phyloP scores from a whole-genome alignment of 2,113 vertebrate species.

The Triplophysa rosa region DNA sequence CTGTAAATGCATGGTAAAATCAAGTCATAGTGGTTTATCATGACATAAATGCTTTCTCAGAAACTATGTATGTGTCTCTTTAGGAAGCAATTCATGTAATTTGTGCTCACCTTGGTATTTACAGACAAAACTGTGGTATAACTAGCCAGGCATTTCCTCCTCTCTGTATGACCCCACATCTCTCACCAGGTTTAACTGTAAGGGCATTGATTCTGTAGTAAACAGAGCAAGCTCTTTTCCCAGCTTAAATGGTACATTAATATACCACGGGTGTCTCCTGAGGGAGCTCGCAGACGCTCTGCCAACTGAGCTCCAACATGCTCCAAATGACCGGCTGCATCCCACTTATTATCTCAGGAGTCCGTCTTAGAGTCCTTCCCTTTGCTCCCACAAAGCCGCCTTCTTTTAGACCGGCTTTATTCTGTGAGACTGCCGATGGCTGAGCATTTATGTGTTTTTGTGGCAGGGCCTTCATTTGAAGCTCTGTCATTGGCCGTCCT shows the following conservation, averaged over 20 bases:
- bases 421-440: conserved; percentile 6
- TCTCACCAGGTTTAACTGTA: conserved; percentile 57
- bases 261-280: conserved; percentile 48
- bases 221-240: conserved; percentile 57
- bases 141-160: conserved; percentile 11
- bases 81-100: conserved; percentile 35
- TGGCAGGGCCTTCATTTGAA: conserved; percentile 9
- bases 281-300: conserved; percentile 25
- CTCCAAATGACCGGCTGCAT: conserved; percentile 41
- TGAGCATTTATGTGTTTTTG: conserved; percentile 3
- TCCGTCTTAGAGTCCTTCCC: conserved; percentile 32
- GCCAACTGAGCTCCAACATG: conserved; percentile 50
- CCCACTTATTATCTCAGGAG: conserved; percentile 33
- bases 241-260: conserved; percentile 61
- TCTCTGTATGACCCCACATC: conserved; percentile 46
- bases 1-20: too few species aligned
- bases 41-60: not conserved
- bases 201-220: conserved; percentile 62
- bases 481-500: conserved; percentile 29
- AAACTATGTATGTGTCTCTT: conserved; percentile 4
- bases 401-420: conserved; percentile 28
- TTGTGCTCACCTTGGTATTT: conserved; percentile 28
- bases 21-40: too few species aligned
- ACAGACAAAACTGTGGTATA: conserved; percentile 29
- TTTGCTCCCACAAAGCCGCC: conserved; percentile 19